Evolutionary conservation across 2,888 invertebrate genomes (phyloP).

Genomic region (Arctia plantaginis): DNA sequence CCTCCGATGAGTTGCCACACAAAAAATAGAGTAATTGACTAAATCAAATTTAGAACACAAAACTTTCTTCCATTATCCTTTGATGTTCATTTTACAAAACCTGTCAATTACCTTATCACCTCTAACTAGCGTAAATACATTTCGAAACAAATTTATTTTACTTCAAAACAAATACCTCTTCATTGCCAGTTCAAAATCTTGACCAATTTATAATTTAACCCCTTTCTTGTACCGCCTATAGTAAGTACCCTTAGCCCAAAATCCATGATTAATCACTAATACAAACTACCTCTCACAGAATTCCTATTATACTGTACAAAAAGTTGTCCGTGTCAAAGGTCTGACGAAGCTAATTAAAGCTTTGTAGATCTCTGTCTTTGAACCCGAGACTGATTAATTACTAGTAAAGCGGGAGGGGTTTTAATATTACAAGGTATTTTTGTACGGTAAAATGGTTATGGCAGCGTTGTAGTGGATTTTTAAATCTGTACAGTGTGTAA

Average conservation of each 20-base stretch:
- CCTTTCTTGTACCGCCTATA: neutral
- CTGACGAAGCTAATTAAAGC: conserved; percentile 64
- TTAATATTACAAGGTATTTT: conserved; percentile 33
- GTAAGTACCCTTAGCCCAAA: conserved; percentile 5
- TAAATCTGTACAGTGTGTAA: neutral
- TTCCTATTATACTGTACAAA: conserved; percentile 32
- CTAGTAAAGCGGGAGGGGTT: conserved; percentile 32
- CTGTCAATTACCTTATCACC: neutral
- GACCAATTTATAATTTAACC: neutral
- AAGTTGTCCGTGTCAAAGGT: conserved; percentile 60
- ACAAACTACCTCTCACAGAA: conserved; percentile 22
- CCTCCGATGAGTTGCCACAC: neutral
- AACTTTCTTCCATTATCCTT: neutral
- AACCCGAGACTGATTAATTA: conserved; percentile 55
- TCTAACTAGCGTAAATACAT: too few relatives aligned
- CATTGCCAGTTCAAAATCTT: neutral
- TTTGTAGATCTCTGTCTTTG: conserved; percentile 42
- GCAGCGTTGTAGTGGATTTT: neutral
- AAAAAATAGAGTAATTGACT: neutral
- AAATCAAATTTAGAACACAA: neutral
- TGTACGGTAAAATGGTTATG: conserved; percentile 10
- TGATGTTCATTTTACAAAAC: neutral
- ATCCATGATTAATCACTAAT: conserved; percentile 41
- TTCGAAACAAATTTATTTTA: too few relatives aligned
- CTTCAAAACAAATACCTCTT: neutral